Evolutionary conservation across 2,113 vertebrate genomes (phyloP).

Genomic region (Parotia lawesii): DNA sequence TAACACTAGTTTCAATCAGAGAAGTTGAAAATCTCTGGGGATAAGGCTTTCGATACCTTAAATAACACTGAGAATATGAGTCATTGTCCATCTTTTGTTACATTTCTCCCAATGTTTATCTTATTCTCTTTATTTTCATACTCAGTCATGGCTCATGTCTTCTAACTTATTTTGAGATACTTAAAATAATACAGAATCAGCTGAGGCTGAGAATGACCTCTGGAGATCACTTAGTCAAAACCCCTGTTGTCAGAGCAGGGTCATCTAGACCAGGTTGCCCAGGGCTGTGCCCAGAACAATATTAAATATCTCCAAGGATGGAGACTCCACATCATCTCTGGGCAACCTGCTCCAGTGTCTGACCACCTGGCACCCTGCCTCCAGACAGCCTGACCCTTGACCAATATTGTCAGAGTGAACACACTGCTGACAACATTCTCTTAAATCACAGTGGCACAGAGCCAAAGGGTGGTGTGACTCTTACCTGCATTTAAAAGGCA

Average conservation of each 20-base stretch:
- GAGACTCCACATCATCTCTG: neutral
- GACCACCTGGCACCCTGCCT: neutral
- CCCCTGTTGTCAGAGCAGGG: neutral
- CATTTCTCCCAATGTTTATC: neutral
- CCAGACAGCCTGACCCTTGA: neutral
- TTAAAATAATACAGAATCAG: neutral
- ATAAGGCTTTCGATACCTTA: neutral
- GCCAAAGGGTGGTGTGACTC: neutral
- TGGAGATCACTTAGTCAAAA: neutral
- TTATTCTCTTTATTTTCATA: neutral
- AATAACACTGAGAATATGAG: neutral
- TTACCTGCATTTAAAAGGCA: neutral
- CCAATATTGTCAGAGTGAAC: accelerated
- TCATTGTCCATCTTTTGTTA: neutral
- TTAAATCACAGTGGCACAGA: neutral
- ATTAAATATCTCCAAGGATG: neutral
- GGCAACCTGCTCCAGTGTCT: neutral
- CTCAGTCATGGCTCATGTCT: neutral
- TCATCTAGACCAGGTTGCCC: neutral
- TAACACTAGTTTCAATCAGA: neutral
- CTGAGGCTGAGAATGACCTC: neutral
- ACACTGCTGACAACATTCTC: neutral
- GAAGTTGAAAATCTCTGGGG: neutral
- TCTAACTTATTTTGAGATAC: neutral
- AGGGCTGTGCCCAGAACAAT: neutral